Percentiles rank a stretch among this genome's conserved stretches.
Conservation (phyloP, 2,113 vertebrate genomes). For the Scytalopus superciliaris region DNA sequence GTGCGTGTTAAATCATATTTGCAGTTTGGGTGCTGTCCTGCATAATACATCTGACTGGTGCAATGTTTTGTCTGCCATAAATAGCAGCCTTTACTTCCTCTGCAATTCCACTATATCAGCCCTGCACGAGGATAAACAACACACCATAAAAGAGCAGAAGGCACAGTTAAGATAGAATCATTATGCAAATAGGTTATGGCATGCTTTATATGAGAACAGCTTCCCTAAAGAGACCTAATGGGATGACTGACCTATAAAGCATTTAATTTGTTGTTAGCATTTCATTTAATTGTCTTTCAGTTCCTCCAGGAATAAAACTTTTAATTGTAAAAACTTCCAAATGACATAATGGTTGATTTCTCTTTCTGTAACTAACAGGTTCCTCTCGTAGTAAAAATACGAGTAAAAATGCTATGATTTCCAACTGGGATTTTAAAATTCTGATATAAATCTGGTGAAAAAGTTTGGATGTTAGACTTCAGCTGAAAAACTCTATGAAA, state of each 20-base stretch:
- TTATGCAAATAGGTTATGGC: constrained; percentile 80
- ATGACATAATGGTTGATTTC: constrained; percentile 70
- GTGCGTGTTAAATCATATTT: constrained; percentile 37
- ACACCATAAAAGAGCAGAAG: constrained; percentile 78
- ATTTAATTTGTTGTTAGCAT: constrained; percentile 80
- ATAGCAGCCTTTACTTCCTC: constrained; percentile 67
- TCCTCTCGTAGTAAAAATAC: constrained; percentile 43
- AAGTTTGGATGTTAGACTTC: not conserved
- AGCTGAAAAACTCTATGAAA: constrained; percentile 33
- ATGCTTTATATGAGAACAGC: constrained; percentile 76
- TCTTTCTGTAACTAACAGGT: constrained; percentile 75
- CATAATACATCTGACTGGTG: constrained; percentile 32
- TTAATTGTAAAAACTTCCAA: constrained; percentile 80
- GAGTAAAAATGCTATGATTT: constrained; percentile 21
- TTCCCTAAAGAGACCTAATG: constrained; percentile 78
- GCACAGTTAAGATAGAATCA: constrained; percentile 76
- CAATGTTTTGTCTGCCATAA: constrained; percentile 60
- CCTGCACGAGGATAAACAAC: constrained; percentile 73
- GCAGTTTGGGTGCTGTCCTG: constrained; percentile 55
- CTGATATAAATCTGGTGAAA: not conserved
- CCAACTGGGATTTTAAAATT: constrained; percentile 1
- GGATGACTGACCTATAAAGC: constrained; percentile 80
- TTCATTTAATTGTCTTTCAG: constrained; percentile 77
- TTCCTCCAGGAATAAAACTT: constrained; percentile 79
- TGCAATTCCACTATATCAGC: constrained; percentile 62